Evolutionary conservation across 1,140 invertebrate genomes (phyloP), one percentile per base, ranked within the genome.

Genomic region (Sesamia nonagrioides): DNA sequence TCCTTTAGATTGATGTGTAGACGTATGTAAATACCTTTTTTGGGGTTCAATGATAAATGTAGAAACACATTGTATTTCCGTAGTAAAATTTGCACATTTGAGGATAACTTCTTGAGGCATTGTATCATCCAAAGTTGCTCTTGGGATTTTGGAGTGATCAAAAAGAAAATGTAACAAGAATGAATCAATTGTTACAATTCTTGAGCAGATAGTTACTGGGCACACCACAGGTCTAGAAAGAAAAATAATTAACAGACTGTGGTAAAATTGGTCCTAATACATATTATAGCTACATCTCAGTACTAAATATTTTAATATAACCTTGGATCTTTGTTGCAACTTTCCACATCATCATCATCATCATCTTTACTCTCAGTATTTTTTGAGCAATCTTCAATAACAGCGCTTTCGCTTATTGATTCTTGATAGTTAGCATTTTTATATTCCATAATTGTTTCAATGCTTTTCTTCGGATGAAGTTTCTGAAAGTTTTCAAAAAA

Each of bases 101-200:
- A 82, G 17, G 2, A 58, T 37, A 54, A 81, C 48, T 27, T 79
- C 63, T 48, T 81, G 74, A 18, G 60, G 21, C 50, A 48, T 75
- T 11, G 9, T 40, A 27, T 60, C 21, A 21, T 58, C 58, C 13
- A 80, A 18, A 33, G 33, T 27, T 21, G 75, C 68, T 50, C 48
- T 79, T 27, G 79, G 75, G 18, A 84, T 63, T 58, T 83, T 82
- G n/a, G 82, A 81, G 58, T 86, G 84, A 21, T 86, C 84, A 35
- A 84, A 86, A 15, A 68, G 42, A 40, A 86, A 84, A 74, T 86
- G 84, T 27, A 69, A 58, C 42, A 79, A 18, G 2, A 84, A 61
- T 17, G 82, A 82, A n/a, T 81, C 72, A 8, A 80, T 61, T 9
- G 81, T 81, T 27, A 86, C 69, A 17, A 84, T 82, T 76, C 81